A percentile compares a stretch with the other conserved stretches of the same genome.
Evolutionary conservation across 2,113 vertebrate genomes (phyloP).

Genomic region (Rhinolophus ferrumequinum): DNA sequence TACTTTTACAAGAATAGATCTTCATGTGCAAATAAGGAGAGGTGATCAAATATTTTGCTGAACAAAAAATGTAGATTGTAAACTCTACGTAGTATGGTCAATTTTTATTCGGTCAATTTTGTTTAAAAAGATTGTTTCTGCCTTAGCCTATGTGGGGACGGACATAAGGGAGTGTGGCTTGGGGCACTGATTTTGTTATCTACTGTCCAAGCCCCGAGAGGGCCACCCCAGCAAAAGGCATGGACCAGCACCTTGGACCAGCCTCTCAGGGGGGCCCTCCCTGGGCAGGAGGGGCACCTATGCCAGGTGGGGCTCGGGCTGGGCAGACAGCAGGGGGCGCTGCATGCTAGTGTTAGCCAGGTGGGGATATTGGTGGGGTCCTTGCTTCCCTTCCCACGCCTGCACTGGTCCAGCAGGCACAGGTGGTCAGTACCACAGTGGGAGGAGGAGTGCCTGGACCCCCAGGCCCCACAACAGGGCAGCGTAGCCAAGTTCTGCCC

Average conservation of each 20-base stretch:
- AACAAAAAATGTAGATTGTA: not conserved
- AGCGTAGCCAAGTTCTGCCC: not conserved
- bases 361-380: fast-evolving
- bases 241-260: not conserved
- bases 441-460: not conserved
- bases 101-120: too few species aligned
- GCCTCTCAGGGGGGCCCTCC: not conserved
- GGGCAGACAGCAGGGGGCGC: not conserved
- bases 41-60: too few species aligned
- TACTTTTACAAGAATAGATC: not conserved
- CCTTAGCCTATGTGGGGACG: not conserved
- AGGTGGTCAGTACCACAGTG: not conserved
- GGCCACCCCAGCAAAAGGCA: not conserved
- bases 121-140: not conserved
- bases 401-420: too few species aligned
- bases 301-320: not conserved
- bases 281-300: too few species aligned
- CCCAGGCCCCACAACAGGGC: not conserved
- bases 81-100: not conserved
- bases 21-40: not conserved
- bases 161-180: not conserved
- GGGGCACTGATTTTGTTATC: too few species aligned
- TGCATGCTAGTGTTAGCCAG: fast-evolving
- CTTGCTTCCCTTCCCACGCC: not conserved
- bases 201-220: not conserved